Conservation (phyloP, 1,140 invertebrate genomes). For the Reticulitermes speratus region DNA sequence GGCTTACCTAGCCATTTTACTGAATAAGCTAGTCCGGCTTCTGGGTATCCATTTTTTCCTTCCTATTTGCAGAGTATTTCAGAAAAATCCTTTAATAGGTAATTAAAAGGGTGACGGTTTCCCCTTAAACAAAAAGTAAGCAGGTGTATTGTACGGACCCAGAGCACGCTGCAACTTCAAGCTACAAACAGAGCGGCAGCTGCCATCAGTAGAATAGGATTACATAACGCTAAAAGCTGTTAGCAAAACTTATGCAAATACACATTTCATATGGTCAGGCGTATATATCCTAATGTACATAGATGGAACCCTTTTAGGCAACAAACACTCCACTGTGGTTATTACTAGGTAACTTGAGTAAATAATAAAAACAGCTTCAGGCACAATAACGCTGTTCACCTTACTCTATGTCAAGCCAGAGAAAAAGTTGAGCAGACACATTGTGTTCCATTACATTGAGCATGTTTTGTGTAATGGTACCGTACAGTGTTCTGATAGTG, state of each 20-base stretch:
- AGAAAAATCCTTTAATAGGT: too few species aligned
- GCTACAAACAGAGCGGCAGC: neutral
- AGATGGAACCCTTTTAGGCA: neutral
- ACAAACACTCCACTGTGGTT: neutral
- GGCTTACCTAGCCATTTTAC: too few species aligned
- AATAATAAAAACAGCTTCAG: neutral
- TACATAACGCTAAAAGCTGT: slow-evolving; percentile 7
- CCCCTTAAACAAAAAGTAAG: too few species aligned
- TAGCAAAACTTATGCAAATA: slow-evolving; percentile 15
- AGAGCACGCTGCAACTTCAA: neutral
- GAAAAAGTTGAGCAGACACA: neutral
- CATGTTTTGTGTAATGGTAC: neutral
- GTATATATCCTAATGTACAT: neutral
- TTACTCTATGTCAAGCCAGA: neutral
- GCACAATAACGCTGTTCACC: neutral
- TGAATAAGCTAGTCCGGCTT: too few species aligned
- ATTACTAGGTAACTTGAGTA: neutral
- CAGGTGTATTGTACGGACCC: too few species aligned
- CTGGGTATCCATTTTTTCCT: too few species aligned
- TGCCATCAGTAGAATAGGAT: neutral
- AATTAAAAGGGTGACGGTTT: too few species aligned
- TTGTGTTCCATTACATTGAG: neutral
- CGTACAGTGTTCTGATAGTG: neutral
- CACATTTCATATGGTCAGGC: neutral
- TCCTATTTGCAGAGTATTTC: too few species aligned